Percentiles rank a stretch among this genome's conserved stretches.
Evolutionary conservation across 2,113 vertebrate genomes (phyloP).

Genomic region (Acrocephalus kingi): DNA sequence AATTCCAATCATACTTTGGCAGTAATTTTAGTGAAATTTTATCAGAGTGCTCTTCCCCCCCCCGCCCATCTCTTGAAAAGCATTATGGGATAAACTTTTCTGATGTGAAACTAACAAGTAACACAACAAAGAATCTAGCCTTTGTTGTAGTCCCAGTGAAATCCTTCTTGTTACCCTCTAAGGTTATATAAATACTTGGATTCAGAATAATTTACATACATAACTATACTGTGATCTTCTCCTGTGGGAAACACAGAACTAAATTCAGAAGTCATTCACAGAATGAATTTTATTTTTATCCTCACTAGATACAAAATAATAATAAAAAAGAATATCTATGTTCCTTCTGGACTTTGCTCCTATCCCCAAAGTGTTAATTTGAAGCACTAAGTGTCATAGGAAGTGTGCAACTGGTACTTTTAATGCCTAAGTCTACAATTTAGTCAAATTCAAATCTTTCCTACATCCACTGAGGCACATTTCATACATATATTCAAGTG

Average conservation of each 20-base stretch:
- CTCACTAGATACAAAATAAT: neutral
- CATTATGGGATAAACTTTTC: neutral
- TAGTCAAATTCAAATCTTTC: neutral
- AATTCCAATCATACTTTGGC: neutral
- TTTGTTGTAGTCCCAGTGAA: neutral
- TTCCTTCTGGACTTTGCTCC: neutral
- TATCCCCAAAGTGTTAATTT: neutral
- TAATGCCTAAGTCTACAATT: neutral
- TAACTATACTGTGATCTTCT: neutral
- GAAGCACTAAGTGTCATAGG: neutral
- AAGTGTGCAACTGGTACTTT: neutral
- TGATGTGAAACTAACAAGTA: neutral
- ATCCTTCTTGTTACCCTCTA: neutral
- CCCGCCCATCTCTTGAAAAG: neutral
- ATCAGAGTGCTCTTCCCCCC: neutral
- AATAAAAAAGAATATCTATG: neutral
- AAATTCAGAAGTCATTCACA: neutral
- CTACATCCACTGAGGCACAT: neutral
- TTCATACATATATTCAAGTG: neutral
- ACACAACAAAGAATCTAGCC: neutral
- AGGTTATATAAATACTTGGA: neutral
- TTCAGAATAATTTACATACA: neutral
- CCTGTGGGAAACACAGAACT: neutral
- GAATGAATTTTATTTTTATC: neutral
- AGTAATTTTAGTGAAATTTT: neutral